Base-by-base conservation (phyloP, 2,113 vertebrate species). In the Grammomys dolichurus region DNA sequence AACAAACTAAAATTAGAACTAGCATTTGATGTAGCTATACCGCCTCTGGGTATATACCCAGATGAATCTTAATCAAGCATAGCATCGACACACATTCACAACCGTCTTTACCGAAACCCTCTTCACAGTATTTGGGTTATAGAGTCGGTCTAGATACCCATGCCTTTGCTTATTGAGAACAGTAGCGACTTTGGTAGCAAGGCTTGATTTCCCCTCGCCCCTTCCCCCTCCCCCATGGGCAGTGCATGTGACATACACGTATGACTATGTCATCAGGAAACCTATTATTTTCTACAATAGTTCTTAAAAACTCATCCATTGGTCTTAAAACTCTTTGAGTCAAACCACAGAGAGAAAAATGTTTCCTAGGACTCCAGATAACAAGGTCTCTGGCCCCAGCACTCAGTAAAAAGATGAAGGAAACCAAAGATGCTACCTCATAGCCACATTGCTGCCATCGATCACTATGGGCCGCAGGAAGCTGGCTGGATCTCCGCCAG, bases 371-470 rank as follows among this genome's bases (percentile, higher is more conserved):
- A 6, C 17, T 63, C 58, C 82, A 46, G 67, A 87, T 48, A 85
- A 65, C 28, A 58, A 28, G 26, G 40, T 31, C 46, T 40, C 60
- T 24, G 9, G 26, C 58, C n/a, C 75, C n/a, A 48, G 5, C 24
- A n/a, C 86, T 24, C 36, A 1, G 24, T 33, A 9, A 0, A 0
- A 13, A 65, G 40, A 10, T 1, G 33, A 84, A 85, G n/a, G 72
- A 58, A 69, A 89, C 98, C 98, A 85, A 84, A 69, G 43, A 51
- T 73, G 98, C 98, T 98, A 99, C 99, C 99, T 99, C 99, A 99
- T 99, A 36, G 99, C 99, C 73, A 99, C 99, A 0, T 99, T 99
- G 98, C 99, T 99, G 87, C 99, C 99, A 0, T 99, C 99, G 0
- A 99, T 99, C 69, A 99, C 99, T 6, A 99, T 99, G 6, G 99